Evolutionary conservation across 2,888 invertebrate genomes (phyloP).

Genomic region (Hirudinaria manillensis): DNA sequence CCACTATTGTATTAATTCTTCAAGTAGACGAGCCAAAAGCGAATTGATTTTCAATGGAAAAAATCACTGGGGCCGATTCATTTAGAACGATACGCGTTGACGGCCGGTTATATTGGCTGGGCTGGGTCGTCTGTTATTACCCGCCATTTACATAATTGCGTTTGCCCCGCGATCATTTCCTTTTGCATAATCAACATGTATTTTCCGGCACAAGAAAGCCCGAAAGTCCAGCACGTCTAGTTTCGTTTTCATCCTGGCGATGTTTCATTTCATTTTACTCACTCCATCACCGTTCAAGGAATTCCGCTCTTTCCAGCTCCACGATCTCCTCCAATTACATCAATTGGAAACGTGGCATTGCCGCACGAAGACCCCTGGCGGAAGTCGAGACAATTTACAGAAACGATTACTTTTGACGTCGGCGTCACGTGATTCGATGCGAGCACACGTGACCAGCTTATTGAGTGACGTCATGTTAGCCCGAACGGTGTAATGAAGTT

Average conservation of each 20-base stretch:
- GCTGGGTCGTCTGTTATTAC: constrained; percentile 18
- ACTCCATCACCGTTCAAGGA: too few relatives aligned
- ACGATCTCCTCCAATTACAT: constrained; percentile 1
- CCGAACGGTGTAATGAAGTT: constrained; percentile 9
- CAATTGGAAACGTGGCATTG: constrained; percentile 15
- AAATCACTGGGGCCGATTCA: constrained; percentile 6
- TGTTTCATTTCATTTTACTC: too few relatives aligned
- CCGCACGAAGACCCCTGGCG: not conserved
- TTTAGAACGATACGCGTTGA: constrained; percentile 4
- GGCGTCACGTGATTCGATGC: constrained; percentile 16
- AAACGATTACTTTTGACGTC: constrained; percentile 18
- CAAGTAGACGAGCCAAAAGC: not conserved
- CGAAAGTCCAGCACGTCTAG: too few relatives aligned
- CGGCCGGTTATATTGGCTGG: constrained; percentile 8
- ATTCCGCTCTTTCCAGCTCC: too few relatives aligned
- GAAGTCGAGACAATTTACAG: constrained; percentile 15
- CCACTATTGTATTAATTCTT: too few relatives aligned
- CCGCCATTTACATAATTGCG: constrained; percentile 16
- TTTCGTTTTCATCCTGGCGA: too few relatives aligned
- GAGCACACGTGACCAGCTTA: constrained; percentile 11
- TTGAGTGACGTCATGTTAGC: constrained; percentile 8
- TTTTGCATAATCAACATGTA: constrained; percentile 15
- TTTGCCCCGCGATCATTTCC: constrained; percentile 19
- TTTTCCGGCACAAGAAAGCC: not conserved
- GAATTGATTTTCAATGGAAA: constrained; percentile 14